Conservation (phyloP, 1,140 invertebrate genomes). For the Tetranychus cinnabarinus region DNA sequence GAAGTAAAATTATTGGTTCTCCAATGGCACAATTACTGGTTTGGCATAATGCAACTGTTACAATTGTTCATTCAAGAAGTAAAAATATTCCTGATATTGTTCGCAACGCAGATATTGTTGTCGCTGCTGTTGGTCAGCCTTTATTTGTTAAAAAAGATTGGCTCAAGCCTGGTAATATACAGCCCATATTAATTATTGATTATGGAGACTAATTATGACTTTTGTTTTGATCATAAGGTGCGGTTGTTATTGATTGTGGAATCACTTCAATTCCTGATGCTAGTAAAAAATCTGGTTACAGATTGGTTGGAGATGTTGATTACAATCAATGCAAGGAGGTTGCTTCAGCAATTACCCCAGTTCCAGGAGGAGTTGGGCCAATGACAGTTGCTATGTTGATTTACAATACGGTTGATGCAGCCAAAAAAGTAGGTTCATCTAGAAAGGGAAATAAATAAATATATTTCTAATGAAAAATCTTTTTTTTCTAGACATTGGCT, state of each 20-base stretch:
- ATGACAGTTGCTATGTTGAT: conserved; percentile 75
- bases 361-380: conserved; percentile 92
- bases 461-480: no score
- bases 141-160: conserved; percentile 81
- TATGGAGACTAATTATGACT: neutral
- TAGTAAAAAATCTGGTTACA: conserved; percentile 52
- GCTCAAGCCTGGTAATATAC: conserved; percentile 51
- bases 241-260: conserved; percentile 98
- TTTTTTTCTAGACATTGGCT: no score
- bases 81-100: conserved; percentile 48
- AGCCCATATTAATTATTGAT: neutral
- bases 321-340: conserved; percentile 44
- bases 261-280: conserved; percentile 78
- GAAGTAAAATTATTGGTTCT: conserved; percentile 81
- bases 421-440: conserved; percentile 15
- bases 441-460: no score
- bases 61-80: conserved; percentile 85
- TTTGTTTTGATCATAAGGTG: conserved; percentile 29
- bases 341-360: conserved; percentile 53
- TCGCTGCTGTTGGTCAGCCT: conserved; percentile 76
- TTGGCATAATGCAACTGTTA: conserved; percentile 90
- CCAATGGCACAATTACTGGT: conserved; percentile 79
- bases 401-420: conserved; percentile 51
- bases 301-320: conserved; percentile 82
- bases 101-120: conserved; percentile 69